phyloP scores from a whole-genome alignment of 2,797 vertebrate genomes.

The Eulemur coronatus region DNA sequence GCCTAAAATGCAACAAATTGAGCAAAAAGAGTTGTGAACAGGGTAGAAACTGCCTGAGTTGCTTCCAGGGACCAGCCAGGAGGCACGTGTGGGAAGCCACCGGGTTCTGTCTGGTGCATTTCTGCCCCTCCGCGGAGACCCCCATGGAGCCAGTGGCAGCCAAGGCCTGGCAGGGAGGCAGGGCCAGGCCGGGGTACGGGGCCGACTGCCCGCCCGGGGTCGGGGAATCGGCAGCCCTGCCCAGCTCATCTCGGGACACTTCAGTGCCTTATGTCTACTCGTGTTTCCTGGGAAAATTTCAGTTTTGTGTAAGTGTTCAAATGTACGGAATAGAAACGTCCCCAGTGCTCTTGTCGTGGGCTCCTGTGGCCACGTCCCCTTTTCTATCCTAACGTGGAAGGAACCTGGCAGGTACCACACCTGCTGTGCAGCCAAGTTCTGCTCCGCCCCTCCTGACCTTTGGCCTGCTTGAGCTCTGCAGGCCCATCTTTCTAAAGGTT shows the following conservation, averaged over 20 bases:
- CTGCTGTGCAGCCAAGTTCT: neutral
- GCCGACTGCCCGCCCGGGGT: neutral
- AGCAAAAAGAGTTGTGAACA: neutral
- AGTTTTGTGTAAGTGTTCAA: neutral
- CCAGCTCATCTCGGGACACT: neutral
- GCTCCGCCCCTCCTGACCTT: neutral
- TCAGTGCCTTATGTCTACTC: neutral
- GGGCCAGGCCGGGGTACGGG: neutral
- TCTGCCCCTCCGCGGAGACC: neutral
- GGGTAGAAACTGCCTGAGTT: neutral
- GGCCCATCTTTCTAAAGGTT: neutral
- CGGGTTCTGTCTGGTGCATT: neutral
- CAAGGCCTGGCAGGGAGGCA: accelerated
- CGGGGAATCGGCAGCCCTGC: too few relatives aligned
- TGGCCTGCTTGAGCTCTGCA: neutral
- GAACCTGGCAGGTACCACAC: accelerated
- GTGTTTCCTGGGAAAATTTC: neutral
- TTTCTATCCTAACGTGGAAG: neutral
- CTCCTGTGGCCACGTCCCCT: accelerated
- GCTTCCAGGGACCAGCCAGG: neutral
- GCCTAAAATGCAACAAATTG: neutral
- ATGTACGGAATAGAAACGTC: too few relatives aligned
- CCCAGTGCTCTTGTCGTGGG: accelerated
- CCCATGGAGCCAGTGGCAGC: neutral
- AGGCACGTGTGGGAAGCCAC: neutral